These are phyloP conservation scores for Antrozous pallidus DNA, from an alignment of 2,797 vertebrate genomes.

Conservation along the genomic window DNA sequence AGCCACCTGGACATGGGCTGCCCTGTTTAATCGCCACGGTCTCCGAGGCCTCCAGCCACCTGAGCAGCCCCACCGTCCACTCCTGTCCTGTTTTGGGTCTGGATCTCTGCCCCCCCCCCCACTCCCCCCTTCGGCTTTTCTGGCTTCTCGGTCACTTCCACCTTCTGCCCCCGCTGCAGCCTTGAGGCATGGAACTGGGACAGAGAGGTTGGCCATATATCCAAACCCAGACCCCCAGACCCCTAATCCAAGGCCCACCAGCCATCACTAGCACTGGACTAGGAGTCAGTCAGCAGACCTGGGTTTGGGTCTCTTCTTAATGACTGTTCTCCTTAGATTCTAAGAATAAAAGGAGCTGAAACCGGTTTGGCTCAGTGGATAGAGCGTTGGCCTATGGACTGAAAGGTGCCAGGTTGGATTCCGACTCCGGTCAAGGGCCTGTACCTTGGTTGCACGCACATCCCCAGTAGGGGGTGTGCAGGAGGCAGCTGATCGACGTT, in stretches of 20 bases:
- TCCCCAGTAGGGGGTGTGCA: too few relatives aligned
- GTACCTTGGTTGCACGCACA: too few relatives aligned
- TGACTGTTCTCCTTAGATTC: not conserved
- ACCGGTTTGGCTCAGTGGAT: too few relatives aligned
- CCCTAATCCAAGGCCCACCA: conserved; percentile 63
- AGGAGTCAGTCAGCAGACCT: conserved; percentile 67
- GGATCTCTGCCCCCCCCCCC: too few relatives aligned
- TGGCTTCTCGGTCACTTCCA: not conserved
- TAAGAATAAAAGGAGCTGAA: too few relatives aligned
- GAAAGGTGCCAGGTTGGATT: too few relatives aligned
- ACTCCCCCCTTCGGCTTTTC: too few relatives aligned
- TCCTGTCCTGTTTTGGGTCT: not conserved
- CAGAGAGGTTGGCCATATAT: not conserved
- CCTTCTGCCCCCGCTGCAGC: too few relatives aligned
- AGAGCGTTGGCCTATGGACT: too few relatives aligned
- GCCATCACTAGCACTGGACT: conserved; percentile 59
- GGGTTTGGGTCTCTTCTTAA: conserved; percentile 7
- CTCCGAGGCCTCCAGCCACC: not conserved
- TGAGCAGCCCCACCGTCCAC: not conserved
- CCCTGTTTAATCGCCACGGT: not conserved
- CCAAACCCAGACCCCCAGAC: conserved; percentile 69
- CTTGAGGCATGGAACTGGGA: not conserved
- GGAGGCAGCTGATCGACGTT: too few relatives aligned
- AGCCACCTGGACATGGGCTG: not conserved
- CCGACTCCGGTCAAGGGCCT: too few relatives aligned